Percentiles rank a stretch among this genome's conserved stretches.
These are phyloP conservation scores for Sturnus vulgaris DNA, from an alignment of 2,113 vertebrate genomes.

Conservation along the genomic window DNA sequence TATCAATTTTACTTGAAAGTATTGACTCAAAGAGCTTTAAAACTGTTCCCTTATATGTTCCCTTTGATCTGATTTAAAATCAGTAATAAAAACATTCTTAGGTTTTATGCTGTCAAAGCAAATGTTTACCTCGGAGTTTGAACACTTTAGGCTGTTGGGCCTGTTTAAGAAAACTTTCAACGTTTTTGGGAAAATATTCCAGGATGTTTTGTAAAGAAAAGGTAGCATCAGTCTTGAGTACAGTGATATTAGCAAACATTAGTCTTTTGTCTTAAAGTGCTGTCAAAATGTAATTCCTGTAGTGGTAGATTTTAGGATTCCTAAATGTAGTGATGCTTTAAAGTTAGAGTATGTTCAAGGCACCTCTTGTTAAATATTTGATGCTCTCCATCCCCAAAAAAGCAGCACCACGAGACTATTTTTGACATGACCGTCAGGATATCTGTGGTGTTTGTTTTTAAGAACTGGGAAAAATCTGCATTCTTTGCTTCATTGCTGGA, in stretches of 20 bases:
- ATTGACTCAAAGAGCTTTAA: background rate
- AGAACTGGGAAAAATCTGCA: background rate
- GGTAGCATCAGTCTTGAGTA: background rate
- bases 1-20: background rate
- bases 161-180: background rate
- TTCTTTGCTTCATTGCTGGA: background rate
- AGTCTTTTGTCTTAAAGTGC: background rate
- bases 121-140: background rate
- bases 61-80: background rate
- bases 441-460: background rate
- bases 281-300: background rate
- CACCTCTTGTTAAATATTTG: background rate
- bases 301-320: background rate
- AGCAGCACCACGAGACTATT: background rate
- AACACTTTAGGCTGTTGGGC: background rate
- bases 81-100: background rate
- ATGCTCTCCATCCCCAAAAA: background rate
- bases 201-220: background rate
- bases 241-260: background rate
- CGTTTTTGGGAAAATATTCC: background rate
- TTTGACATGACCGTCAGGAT: background rate
- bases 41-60: background rate
- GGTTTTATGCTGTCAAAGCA: background rate
- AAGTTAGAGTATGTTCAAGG: background rate
- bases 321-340: background rate